These are phyloP conservation scores for Drosophila macrospina DNA, from an alignment of 2,888 invertebrate species.

Conservation along the genomic window DNA sequence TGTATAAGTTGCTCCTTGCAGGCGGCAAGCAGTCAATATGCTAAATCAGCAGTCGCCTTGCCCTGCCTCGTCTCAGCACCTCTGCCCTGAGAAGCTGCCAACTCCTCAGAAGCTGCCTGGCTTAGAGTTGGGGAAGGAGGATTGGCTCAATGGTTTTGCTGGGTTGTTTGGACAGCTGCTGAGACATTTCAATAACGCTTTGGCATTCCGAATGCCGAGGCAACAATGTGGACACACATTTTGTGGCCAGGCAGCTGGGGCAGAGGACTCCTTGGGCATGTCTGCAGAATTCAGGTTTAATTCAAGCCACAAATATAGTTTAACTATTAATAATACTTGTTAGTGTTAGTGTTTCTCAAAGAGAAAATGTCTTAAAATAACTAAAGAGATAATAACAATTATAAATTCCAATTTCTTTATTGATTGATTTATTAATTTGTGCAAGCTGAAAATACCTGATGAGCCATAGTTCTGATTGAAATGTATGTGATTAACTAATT, in stretches of 20 bases:
- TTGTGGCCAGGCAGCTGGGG: neutral
- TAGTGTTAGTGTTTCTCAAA: neutral
- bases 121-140: constrained; percentile 4
- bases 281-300: constrained; percentile 55
- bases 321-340: neutral
- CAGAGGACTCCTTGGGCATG: constrained; percentile 33
- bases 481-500: no score
- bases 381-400: no score
- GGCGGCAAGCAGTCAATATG: constrained; percentile 75
- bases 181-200: constrained; percentile 77
- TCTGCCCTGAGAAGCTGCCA: no score
- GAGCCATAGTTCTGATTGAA: no score
- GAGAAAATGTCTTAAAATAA: no score
- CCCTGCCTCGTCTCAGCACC: constrained; percentile 17
- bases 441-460: no score
- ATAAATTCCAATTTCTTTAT: no score
- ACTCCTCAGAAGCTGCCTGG: constrained; percentile 8
- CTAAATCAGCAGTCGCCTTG: constrained; percentile 74
- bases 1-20: constrained; percentile 80
- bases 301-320: neutral
- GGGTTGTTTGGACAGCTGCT: constrained; percentile 77
- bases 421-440: no score
- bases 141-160: neutral
- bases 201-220: constrained; percentile 51
- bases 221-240: constrained; percentile 53